Base-by-base conservation (phyloP, 1,140 invertebrate species). In the Cataglyphis hispanica region DNA sequence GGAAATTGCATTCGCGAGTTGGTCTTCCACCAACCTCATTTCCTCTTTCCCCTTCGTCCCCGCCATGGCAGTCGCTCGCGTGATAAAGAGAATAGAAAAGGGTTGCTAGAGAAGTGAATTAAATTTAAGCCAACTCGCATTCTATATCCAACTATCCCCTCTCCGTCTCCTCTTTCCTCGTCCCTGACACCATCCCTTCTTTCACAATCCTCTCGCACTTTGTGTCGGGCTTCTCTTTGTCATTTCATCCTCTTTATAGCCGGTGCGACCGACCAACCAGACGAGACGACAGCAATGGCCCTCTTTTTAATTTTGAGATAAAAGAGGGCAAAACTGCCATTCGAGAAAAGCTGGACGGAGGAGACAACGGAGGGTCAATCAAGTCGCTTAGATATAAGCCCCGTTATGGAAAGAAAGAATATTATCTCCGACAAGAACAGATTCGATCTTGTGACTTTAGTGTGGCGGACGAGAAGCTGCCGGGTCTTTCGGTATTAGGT, bases 1-100 rank as follows among this genome's bases (percentile, higher is more conserved):
- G 89, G 88, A 90, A 90, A 90, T 90, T 90, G 88, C 89, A 90
- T 90, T 90, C 89, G 89, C 84, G 84, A 83, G 78, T 83, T 83
- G 78, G 89, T 85, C 80, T 89, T 91, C 78, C 69, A 50, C 50
- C 43, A 66, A 69, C 85, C 53, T 72, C 37, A 60, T 76, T 76
- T 46, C 31, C 53, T 25, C 53, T 27, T 60, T 43, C 64, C 64
- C 84, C 27, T 16, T 37, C 72, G 34, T 87, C 72, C 85, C 85
- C 70, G 43, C 25, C 25, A 61, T 37, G 70, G 75, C 19, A 60
- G 37, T 85, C 56, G 66, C 69, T 56, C 81, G 37, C 74, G 66
- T 86, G 86, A 86, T 86, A 90, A 88, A 91, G 84, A 86, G 81
- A 88, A 88, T 77, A 81, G 86, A 80, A 86, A 75, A 63, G 64